Conservation (phyloP, 2,888 invertebrate species). For the Acrobeloides nanus region DNA sequence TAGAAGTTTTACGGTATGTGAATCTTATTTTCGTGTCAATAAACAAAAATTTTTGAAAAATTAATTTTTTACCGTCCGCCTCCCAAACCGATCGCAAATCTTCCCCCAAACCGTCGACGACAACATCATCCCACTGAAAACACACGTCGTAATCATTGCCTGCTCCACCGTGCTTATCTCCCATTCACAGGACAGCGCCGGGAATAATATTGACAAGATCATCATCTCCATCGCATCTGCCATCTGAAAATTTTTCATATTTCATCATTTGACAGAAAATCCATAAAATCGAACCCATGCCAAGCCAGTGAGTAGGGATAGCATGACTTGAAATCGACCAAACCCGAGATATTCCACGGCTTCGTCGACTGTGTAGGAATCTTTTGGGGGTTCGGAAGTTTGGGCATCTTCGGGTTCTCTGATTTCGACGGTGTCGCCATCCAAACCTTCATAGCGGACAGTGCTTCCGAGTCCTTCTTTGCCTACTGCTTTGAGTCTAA, state of each 20-base stretch:
- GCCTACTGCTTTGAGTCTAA: conserved; percentile 25
- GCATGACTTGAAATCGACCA: conserved; percentile 58
- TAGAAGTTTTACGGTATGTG: no score
- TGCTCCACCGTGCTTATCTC: conserved; percentile 69
- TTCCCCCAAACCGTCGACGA: conserved; percentile 93
- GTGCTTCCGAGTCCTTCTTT: conserved; percentile 7
- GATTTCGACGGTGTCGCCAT: conserved; percentile 26
- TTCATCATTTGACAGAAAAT: not conserved
- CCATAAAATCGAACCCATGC: conserved; percentile 55
- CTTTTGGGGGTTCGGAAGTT: conserved; percentile 8
- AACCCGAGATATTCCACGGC: conserved; percentile 59
- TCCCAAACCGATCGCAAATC: conserved; percentile 66
- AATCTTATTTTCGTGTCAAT: no score
- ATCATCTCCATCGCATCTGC: conserved; percentile 98
- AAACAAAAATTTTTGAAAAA: no score
- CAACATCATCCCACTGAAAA: conserved; percentile 92
- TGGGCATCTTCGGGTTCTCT: conserved; percentile 16
- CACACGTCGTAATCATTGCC: conserved; percentile 83
- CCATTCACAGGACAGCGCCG: conserved; percentile 90
- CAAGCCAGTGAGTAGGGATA: conserved; percentile 58
- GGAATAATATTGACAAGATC: conserved; percentile 82
- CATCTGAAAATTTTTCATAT: conserved; percentile 65
- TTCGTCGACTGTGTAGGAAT: conserved; percentile 56
- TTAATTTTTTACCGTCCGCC: conserved; percentile 34
- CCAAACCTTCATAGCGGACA: conserved; percentile 31